Evolutionary conservation across 2,888 invertebrate species (phyloP).

Genomic region (Parnassius apollo): DNA sequence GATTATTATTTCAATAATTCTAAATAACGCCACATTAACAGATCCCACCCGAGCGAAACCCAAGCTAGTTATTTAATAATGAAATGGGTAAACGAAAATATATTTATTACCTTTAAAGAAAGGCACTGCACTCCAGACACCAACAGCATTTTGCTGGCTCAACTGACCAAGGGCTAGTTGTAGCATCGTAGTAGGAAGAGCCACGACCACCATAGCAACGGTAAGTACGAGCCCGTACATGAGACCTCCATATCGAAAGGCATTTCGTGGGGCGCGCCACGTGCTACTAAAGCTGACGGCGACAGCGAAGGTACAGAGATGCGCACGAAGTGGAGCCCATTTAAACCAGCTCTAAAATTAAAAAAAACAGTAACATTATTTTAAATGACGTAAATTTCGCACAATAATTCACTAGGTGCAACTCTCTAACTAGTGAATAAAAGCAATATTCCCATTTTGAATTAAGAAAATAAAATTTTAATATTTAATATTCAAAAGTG

Average conservation of each 20-base stretch:
- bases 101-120: slow-evolving; percentile 80
- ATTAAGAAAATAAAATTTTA: too few species aligned
- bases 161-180: slow-evolving; percentile 84
- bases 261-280: slow-evolving; percentile 81
- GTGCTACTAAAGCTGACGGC: slow-evolving; percentile 80
- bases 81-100: not conserved
- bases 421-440: too few species aligned
- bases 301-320: slow-evolving; percentile 77
- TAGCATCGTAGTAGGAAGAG: slow-evolving; percentile 80
- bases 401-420: too few species aligned
- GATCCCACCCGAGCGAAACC: too few species aligned
- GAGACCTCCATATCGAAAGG: slow-evolving; percentile 68
- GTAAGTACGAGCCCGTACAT: slow-evolving; percentile 78
- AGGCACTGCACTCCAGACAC: slow-evolving; percentile 84
- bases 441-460: too few species aligned
- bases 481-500: too few species aligned
- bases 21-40: too few species aligned
- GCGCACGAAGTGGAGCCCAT: slow-evolving; percentile 53
- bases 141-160: slow-evolving; percentile 84
- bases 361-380: not conserved
- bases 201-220: slow-evolving; percentile 69
- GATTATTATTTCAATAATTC: too few species aligned
- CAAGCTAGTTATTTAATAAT: too few species aligned
- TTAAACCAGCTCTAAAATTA: slow-evolving; percentile 46
- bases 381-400: too few species aligned